Conservation (phyloP, 2,888 invertebrate species). For the Synergus gifuensis region DNA sequence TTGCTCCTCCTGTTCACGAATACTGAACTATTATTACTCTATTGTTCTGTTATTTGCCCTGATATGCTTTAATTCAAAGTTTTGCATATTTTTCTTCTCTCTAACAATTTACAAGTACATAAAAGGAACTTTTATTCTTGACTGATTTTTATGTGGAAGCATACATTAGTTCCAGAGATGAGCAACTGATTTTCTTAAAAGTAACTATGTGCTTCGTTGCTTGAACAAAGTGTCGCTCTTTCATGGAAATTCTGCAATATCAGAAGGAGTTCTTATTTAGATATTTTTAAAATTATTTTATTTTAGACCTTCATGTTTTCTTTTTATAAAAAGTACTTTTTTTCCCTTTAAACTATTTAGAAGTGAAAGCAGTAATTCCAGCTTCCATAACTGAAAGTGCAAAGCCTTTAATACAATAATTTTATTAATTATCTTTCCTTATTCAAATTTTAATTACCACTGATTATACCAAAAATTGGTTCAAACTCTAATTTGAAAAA, state of each 20-base stretch:
- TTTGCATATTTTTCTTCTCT: slow-evolving; percentile 17
- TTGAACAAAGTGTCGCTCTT: slow-evolving; percentile 14
- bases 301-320: neutral
- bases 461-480: neutral
- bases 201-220: neutral
- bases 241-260: neutral
- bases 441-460: neutral
- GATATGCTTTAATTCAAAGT: neutral
- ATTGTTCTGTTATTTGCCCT: neutral
- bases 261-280: neutral
- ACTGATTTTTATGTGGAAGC: slow-evolving; percentile 20
- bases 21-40: neutral
- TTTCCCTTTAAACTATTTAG: neutral
- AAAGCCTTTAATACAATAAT: neutral
- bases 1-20: neutral
- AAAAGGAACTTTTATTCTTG: slow-evolving; percentile 22
- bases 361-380: neutral
- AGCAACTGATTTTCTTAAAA: slow-evolving; percentile 12
- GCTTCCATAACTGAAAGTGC: neutral
- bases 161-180: slow-evolving; percentile 40
- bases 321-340: neutral
- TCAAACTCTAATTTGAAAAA: neutral
- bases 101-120: slow-evolving; percentile 7
- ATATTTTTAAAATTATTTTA: neutral
- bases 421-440: neutral